A percentile compares a stretch with the other conserved stretches of the same genome.
Evolutionary conservation across 2,888 invertebrate genomes (phyloP).

Genomic region (Autographa pulchrina): DNA sequence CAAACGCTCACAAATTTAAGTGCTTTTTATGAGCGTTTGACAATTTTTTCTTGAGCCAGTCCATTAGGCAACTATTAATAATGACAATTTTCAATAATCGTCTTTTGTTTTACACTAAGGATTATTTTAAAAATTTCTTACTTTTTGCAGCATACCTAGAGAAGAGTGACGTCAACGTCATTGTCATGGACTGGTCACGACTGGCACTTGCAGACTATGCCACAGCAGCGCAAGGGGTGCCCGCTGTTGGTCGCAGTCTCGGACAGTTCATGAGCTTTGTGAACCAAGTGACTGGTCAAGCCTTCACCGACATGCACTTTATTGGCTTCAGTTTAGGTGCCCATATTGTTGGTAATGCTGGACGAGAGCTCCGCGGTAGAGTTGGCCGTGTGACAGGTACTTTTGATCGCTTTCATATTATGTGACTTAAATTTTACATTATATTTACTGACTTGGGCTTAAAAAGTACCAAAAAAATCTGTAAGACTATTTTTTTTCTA

Average conservation of each 20-base stretch:
- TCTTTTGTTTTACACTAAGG: background rate
- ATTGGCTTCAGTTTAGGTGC: constrained; percentile 82
- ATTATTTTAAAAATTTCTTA: background rate
- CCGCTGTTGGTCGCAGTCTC: constrained; percentile 71
- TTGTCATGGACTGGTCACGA: constrained; percentile 76
- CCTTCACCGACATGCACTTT: constrained; percentile 70
- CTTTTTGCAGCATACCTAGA: constrained; percentile 65
- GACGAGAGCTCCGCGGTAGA: constrained; percentile 67
- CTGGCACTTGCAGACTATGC: constrained; percentile 64
- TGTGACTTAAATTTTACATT: too few relatives aligned
- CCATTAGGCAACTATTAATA: background rate
- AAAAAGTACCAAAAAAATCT: too few relatives aligned
- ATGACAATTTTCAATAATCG: background rate
- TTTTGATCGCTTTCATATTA: background rate
- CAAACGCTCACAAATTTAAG: background rate
- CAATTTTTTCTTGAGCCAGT: too few relatives aligned
- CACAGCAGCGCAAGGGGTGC: constrained; percentile 69
- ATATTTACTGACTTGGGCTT: too few relatives aligned
- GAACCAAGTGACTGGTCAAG: constrained; percentile 63
- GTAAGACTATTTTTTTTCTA: too few relatives aligned
- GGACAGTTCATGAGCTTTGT: constrained; percentile 76
- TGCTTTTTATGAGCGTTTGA: too few relatives aligned
- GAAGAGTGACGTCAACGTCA: constrained; percentile 71
- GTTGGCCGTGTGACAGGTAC: constrained; percentile 74
- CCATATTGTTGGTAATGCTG: constrained; percentile 79